phyloP scores from a whole-genome alignment of 2,888 invertebrate genomes.

The Drosophila diplacantha region DNA sequence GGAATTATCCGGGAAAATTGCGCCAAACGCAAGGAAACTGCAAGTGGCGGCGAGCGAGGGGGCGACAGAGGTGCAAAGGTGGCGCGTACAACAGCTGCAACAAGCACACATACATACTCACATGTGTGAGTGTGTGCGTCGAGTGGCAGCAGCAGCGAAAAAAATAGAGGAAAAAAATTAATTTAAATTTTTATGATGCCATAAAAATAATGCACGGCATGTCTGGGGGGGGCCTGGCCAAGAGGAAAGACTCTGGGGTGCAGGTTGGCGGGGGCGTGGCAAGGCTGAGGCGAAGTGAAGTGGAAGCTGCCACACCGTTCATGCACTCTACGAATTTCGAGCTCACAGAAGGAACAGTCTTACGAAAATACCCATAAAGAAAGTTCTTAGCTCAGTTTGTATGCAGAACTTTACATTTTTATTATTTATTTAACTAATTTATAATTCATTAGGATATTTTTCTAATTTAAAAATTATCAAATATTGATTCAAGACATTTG shows the following conservation, averaged over 20 bases:
- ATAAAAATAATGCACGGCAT: conserved; percentile 67
- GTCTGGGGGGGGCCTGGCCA: conserved; percentile 17
- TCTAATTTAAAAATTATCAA: background rate
- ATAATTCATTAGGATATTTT: background rate
- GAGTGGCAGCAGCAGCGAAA: conserved; percentile 14
- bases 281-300: conserved; percentile 13
- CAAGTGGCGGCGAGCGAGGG: conserved; percentile 9
- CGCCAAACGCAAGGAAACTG: conserved; percentile 43
- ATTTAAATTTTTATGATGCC: conserved; percentile 69
- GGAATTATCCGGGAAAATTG: conserved; percentile 23
- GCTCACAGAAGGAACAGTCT: background rate
- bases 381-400: background rate
- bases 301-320: conserved; percentile 20
- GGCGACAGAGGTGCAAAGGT: background rate
- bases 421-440: background rate
- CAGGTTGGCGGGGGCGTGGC: conserved; percentile 5
- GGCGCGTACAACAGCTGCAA: conserved; percentile 46
- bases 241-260: conserved; percentile 6
- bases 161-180: conserved; percentile 59
- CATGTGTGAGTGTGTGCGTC: conserved; percentile 21
- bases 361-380: too few species aligned
- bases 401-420: background rate
- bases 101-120: conserved; percentile 32
- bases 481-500: rapidly evolving
- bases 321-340: background rate